Conservation (phyloP, 2,113 vertebrate genomes). For the Thunnus maccoyii region DNA sequence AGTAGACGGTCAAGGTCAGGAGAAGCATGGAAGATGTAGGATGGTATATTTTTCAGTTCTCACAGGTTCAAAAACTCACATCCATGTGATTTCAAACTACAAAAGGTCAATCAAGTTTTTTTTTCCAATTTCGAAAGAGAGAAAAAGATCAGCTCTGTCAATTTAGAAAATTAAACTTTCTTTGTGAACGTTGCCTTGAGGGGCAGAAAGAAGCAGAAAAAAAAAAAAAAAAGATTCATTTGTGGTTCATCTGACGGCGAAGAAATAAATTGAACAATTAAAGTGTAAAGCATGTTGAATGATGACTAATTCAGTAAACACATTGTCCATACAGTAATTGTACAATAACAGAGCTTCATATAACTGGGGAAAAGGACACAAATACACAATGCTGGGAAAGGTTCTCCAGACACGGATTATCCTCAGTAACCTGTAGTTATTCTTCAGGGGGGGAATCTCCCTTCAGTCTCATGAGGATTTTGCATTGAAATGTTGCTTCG, state of each 20-base stretch:
- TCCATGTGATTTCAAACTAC: not conserved
- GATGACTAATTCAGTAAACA: conserved; percentile 54
- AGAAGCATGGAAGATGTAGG: not conserved
- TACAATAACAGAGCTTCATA: conserved; percentile 82
- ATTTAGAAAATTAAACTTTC: not conserved
- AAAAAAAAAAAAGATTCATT: not conserved
- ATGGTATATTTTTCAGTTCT: no score
- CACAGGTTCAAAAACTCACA: not conserved
- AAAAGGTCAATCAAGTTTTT: not conserved
- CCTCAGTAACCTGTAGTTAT: not conserved
- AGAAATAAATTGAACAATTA: not conserved
- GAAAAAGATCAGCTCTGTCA: not conserved
- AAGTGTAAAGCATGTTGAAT: conserved; percentile 9
- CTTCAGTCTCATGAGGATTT: conserved; percentile 4
- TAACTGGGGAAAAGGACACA: conserved; percentile 76
- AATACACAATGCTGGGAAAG: conserved; percentile 50
- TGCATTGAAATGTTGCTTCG: not conserved
- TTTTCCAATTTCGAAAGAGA: not conserved
- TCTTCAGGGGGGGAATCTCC: not conserved
- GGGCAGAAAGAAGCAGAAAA: not conserved
- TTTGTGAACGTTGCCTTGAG: not conserved
- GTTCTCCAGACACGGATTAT: conserved; percentile 48
- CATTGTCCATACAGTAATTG: conserved; percentile 71
- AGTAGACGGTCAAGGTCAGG: not conserved
- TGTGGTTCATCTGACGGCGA: conserved; percentile 6